These are phyloP conservation scores for Bothrops alternatus DNA, from an alignment of 2,797 vertebrate genomes.

Conservation along the genomic window DNA sequence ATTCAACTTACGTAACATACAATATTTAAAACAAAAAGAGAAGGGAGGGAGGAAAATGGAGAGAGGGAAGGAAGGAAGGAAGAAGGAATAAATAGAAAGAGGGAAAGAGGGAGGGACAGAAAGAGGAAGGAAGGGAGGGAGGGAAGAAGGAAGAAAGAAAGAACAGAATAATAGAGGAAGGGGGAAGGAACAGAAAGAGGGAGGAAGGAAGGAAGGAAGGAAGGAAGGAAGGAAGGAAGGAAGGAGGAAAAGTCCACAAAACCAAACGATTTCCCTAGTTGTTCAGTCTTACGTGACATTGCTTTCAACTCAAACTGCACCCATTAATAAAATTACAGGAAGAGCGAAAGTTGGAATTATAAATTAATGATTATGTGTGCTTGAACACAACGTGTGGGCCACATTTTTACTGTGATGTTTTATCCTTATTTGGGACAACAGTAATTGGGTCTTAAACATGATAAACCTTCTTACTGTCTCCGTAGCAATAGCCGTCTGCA, in stretches of 20 bases:
- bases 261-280: slow-evolving; percentile 52
- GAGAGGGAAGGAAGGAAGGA: no score
- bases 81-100: no score
- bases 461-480: slow-evolving; percentile 72
- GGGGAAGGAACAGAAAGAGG: not conserved
- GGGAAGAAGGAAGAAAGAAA: no score
- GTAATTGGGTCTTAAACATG: slow-evolving; percentile 82
- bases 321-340: slow-evolving; percentile 69
- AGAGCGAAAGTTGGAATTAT: slow-evolving; percentile 65
- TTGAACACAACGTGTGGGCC: slow-evolving; percentile 65
- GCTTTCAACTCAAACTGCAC: slow-evolving; percentile 67
- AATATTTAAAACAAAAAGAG: not conserved
- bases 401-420: slow-evolving; percentile 76
- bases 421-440: slow-evolving; percentile 74
- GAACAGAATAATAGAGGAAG: no score
- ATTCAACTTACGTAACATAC: not conserved
- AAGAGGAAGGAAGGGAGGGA: no score
- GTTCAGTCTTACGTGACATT: slow-evolving; percentile 63
- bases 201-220: no score
- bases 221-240: no score
- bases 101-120: no score
- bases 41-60: not conserved
- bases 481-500: slow-evolving; percentile 67
- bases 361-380: slow-evolving; percentile 72
- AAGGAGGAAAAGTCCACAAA: slow-evolving; percentile 56